phyloP scores from a whole-genome alignment of 2,888 invertebrate species.

The Leptinotarsa rubiginosa region DNA sequence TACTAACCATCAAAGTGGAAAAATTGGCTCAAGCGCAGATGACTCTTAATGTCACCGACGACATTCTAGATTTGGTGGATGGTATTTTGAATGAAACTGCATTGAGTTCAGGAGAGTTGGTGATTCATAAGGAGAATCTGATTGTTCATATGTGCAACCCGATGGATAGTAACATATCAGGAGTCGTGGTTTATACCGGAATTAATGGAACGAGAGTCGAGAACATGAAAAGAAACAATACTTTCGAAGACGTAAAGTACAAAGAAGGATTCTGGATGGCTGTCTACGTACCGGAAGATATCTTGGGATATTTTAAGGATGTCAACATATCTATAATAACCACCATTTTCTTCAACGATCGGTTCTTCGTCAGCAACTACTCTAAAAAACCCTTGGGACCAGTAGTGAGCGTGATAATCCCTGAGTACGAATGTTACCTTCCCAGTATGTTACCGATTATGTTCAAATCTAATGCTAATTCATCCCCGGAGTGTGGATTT shows the following conservation, averaged over 20 bases:
- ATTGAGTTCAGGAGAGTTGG: constrained; percentile 41
- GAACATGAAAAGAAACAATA: constrained; percentile 67
- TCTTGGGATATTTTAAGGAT: constrained; percentile 45
- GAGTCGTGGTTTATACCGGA: constrained; percentile 65
- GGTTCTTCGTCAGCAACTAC: constrained; percentile 55
- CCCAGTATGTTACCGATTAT: constrained; percentile 70
- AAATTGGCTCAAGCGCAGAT: constrained; percentile 66
- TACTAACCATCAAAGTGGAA: constrained; percentile 49
- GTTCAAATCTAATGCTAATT: constrained; percentile 63
- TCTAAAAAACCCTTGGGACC: constrained; percentile 54
- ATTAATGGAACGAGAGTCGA: constrained; percentile 59
- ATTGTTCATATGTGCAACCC: constrained; percentile 70
- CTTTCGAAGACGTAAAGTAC: constrained; percentile 59
- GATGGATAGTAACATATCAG: constrained; percentile 67
- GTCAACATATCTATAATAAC: constrained; percentile 53
- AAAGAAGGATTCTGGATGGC: constrained; percentile 55
- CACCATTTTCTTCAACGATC: constrained; percentile 58
- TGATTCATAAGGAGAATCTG: constrained; percentile 60
- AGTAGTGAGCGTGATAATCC: constrained; percentile 73
- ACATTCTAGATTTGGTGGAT: constrained; percentile 72
- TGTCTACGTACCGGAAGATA: constrained; percentile 56
- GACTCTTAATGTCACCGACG: constrained; percentile 73
- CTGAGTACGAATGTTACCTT: constrained; percentile 70
- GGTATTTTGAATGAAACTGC: constrained; percentile 67
- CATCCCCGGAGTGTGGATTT: constrained; percentile 67